Base-by-base conservation (phyloP, 1,140 invertebrate genomes). In the Tachypleus tridentatus region DNA sequence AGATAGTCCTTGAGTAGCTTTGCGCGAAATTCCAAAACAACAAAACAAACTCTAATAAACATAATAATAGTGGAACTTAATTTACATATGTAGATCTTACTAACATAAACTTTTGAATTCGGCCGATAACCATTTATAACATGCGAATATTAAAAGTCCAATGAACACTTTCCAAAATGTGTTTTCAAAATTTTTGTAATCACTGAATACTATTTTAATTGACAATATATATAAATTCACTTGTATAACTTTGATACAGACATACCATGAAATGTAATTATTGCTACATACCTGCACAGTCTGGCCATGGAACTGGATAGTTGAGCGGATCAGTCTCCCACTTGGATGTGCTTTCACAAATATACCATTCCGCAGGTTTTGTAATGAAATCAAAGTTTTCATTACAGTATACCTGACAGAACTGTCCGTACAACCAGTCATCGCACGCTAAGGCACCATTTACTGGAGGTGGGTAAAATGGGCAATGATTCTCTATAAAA, bases 371-470 rank as follows among this genome's bases (percentile, higher is more conserved):
- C 3, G 66, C 63, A 7, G 63, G 63, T n/a, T 54, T 61, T 8
- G 29, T 29, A 3, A 51, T 29, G 51, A 67, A 67, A 9, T 67
- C 66, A 57, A 57, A 61, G 9, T 47, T 49, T 4, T 54, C 60
- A n/a, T 67, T 60, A 54, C 66, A 67, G 11, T 52, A 57, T 2
- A 51, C 47, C 11, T 60, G 60, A 9, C 66, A 67, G 3, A 67
- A 6, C 10, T 64, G 51, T 3, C 66, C 66, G 8, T 10, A 29
- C 3, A 48, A 1, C 57, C 56, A 64, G n/a, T 64, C 59, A 49
- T 62, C n/a, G 48, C 63, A 64, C 3, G 52, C 11, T 4, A 67
- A 56, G 5, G 66, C 66, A 4, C 66, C 66, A 57, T 67, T 67
- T 4, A 49, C 47, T 3, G 66, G 66, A 10, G 66, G 51, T 49